Evolutionary conservation across 2,888 invertebrate species (phyloP).

Genomic region (Ephialtes manifestator): DNA sequence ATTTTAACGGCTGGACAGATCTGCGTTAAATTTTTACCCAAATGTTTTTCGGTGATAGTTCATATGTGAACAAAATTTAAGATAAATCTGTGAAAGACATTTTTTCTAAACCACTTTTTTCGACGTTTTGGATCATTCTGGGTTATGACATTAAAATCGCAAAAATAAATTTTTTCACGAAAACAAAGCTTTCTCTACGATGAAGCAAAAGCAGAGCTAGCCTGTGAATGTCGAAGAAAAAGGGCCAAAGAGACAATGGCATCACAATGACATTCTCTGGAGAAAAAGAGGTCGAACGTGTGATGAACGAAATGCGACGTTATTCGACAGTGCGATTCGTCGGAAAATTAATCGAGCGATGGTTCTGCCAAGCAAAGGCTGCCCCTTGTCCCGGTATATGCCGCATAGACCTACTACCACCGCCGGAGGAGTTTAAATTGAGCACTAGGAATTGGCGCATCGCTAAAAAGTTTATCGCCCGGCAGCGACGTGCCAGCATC

Average conservation of each 20-base stretch:
- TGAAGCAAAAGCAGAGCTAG: conserved; percentile 8
- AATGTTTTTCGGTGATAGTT: too few relatives aligned
- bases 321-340: conserved; percentile 44
- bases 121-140: too few relatives aligned
- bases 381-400: conserved; percentile 51
- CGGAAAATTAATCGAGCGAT: conserved; percentile 75
- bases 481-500: conserved; percentile 67
- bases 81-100: too few relatives aligned
- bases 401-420: conserved; percentile 21
- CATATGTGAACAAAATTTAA: too few relatives aligned
- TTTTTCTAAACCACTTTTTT: too few relatives aligned
- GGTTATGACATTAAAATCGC: too few relatives aligned
- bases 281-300: conserved; percentile 12
- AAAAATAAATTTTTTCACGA: too few relatives aligned
- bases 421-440: conserved; percentile 71
- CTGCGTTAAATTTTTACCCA: too few relatives aligned
- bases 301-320: conserved; percentile 21
- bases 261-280: background rate
- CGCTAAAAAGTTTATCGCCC: conserved; percentile 77
- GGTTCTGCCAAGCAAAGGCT: conserved; percentile 51
- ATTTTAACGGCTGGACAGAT: too few relatives aligned
- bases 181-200: too few relatives aligned
- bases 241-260: background rate
- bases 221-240: background rate
- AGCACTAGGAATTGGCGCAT: conserved; percentile 69